phyloP scores from a whole-genome alignment of 2,113 vertebrate genomes.

The Aphyosemion australe region DNA sequence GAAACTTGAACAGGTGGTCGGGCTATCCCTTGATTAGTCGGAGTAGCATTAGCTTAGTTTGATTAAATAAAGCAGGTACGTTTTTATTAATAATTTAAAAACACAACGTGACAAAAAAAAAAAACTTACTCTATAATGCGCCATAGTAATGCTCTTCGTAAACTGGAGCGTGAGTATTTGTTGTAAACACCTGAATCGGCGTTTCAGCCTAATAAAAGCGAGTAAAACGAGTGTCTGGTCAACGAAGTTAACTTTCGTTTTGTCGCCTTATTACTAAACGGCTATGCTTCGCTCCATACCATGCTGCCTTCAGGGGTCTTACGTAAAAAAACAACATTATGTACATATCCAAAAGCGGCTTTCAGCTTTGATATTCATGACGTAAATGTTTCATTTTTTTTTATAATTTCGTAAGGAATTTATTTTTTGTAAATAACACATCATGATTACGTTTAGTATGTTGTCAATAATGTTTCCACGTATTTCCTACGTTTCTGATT shows the following conservation, averaged over 20 bases:
- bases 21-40: neutral
- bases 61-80: neutral
- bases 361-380: neutral
- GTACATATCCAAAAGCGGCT: neutral
- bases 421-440: neutral
- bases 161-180: too few relatives aligned
- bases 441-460: neutral
- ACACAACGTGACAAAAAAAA: neutral
- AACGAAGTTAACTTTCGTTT: constrained; percentile 59
- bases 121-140: constrained; percentile 70
- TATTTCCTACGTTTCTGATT: constrained; percentile 15
- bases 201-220: too few relatives aligned
- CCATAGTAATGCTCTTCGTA: constrained; percentile 43
- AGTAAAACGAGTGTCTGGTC: too few relatives aligned
- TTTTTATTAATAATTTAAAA: neutral
- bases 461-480: neutral
- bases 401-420: too few relatives aligned
- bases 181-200: too few relatives aligned
- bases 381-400: too few relatives aligned
- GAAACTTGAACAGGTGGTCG: neutral
- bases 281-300: neutral
- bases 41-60: constrained; percentile 25
- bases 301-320: constrained; percentile 34
- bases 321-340: neutral
- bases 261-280: neutral